Evolutionary conservation across 2,113 vertebrate genomes (phyloP), one percentile per base, ranked within the genome.

Genomic region (Ciconia stormi): DNA sequence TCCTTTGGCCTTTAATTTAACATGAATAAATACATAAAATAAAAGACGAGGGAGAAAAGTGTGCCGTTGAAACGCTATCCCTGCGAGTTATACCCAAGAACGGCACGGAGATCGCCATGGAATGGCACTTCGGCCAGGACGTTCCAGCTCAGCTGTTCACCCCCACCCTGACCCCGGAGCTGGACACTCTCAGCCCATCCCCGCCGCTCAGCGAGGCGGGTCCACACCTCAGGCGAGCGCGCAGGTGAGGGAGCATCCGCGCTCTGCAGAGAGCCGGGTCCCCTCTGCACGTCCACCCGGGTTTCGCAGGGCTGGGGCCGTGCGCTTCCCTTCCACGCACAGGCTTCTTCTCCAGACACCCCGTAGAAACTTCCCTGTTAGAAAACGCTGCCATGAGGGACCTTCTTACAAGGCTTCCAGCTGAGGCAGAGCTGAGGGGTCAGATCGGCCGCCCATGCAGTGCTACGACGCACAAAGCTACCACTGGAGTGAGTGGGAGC

Each of bases 271-370:
- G 34, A 70, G 52, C 69, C 5, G 3, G 53, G 8, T 49, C 50
- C 59, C 14, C 34, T 40, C 66, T 10, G 62, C 52, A 19, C 36
- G 52, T 10, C 25, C 79, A 16, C 23, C 30, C 36, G 4, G 4
- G 13, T 17, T 46, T 34, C 10, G 2, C 47, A n/a, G n/a, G 34
- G 36, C 1, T 56, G n/a, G 26, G 40, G 49, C 53, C 26, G 2
- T 26, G 73, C 3, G 0, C 58, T 44, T 34, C 40, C 6, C 0
- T 26, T 63, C 49, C 26, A 50, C 0, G 2, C 17, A 26, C 11
- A 62, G 53, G 20, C 15, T 29, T 40, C 40, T 52, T 53, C 65
- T 66, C 32, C 82, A 80, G 67, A 34, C 70, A 44, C 16, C n/a
- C n/a, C 67, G 16, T 32, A 16, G 53, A 82, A 44, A 44, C 29